These are phyloP conservation scores for Ectemnius cavifrons DNA, from an alignment of 2,888 invertebrate species.

Conservation along the genomic window DNA sequence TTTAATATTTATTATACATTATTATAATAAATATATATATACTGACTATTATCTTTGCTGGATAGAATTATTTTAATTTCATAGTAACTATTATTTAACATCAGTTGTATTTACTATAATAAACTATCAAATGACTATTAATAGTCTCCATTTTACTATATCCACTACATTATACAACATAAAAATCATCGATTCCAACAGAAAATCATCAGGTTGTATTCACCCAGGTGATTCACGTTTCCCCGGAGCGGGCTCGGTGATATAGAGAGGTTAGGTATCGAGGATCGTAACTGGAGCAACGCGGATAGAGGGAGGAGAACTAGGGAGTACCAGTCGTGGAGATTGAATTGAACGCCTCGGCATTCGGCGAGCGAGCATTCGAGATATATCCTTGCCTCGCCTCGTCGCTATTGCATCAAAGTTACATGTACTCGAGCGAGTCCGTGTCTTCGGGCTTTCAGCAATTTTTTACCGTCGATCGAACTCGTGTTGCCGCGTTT, in stretches of 20 bases:
- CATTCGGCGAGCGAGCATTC: slow-evolving; percentile 10
- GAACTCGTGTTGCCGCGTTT: neutral
- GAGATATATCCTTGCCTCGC: neutral
- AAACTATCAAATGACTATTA: too few relatives aligned
- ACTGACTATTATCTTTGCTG: too few relatives aligned
- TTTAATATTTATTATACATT: too few relatives aligned
- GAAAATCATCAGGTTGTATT: too few relatives aligned
- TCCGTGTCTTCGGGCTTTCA: neutral
- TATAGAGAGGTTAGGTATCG: slow-evolving; percentile 41
- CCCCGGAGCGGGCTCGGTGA: slow-evolving; percentile 23
- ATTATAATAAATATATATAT: too few relatives aligned
- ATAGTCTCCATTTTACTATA: too few relatives aligned
- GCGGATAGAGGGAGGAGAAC: slow-evolving; percentile 31
- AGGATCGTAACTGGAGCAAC: slow-evolving; percentile 50
- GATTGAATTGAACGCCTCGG: slow-evolving; percentile 35
- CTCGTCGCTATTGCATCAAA: neutral
- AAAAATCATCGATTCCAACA: too few relatives aligned
- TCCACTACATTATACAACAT: too few relatives aligned
- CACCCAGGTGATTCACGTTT: slow-evolving; percentile 45
- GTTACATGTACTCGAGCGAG: neutral
- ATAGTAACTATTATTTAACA: too few relatives aligned
- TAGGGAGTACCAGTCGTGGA: slow-evolving; percentile 16
- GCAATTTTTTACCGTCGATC: neutral
- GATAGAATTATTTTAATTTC: too few relatives aligned
- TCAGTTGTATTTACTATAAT: too few relatives aligned